Conservation (phyloP, 1,140 invertebrate genomes). For the Brachystomella parvula region DNA sequence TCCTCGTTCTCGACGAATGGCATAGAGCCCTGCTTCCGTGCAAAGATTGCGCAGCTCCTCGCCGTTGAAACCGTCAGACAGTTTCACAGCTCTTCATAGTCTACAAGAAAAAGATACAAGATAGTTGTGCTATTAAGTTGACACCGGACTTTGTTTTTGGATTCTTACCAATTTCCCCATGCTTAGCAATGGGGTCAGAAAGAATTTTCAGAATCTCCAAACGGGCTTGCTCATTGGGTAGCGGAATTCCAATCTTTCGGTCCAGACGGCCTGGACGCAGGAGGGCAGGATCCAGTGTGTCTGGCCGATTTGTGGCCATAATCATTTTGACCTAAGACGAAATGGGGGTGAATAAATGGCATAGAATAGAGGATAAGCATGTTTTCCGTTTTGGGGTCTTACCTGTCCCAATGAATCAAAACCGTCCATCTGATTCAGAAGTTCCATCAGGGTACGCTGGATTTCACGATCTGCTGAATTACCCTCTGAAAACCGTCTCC, state of each 20-base stretch:
- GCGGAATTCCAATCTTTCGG: slow-evolving; percentile 97
- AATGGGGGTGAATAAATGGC: no score
- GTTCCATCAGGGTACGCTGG: slow-evolving; percentile 97
- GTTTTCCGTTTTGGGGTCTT: no score
- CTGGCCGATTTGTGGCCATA: slow-evolving; percentile 98
- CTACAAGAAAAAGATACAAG: slow-evolving; percentile 47
- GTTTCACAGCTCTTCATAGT: slow-evolving; percentile 98
- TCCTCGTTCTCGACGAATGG: slow-evolving; percentile 85
- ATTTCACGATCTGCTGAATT: slow-evolving; percentile 99
- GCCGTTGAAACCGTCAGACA: slow-evolving; percentile 98
- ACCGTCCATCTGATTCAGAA: slow-evolving; percentile 99
- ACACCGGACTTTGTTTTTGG: background rate
- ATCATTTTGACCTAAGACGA: slow-evolving; percentile 83
- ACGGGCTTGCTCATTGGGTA: slow-evolving; percentile 96
- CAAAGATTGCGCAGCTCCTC: slow-evolving; percentile 98
- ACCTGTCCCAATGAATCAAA: slow-evolving; percentile 94
- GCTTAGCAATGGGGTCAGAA: slow-evolving; percentile 89
- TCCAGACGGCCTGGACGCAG: slow-evolving; percentile 93
- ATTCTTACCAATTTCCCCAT: slow-evolving; percentile 84
- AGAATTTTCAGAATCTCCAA: slow-evolving; percentile 98
- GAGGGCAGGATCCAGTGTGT: slow-evolving; percentile 93
- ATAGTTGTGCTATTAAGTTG: background rate
- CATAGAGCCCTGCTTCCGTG: slow-evolving; percentile 97
- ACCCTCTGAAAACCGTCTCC: slow-evolving; percentile 94
- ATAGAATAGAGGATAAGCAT: no score